phyloP scores from a whole-genome alignment of 1,140 invertebrate species.

The Drosophila oshimai region DNA sequence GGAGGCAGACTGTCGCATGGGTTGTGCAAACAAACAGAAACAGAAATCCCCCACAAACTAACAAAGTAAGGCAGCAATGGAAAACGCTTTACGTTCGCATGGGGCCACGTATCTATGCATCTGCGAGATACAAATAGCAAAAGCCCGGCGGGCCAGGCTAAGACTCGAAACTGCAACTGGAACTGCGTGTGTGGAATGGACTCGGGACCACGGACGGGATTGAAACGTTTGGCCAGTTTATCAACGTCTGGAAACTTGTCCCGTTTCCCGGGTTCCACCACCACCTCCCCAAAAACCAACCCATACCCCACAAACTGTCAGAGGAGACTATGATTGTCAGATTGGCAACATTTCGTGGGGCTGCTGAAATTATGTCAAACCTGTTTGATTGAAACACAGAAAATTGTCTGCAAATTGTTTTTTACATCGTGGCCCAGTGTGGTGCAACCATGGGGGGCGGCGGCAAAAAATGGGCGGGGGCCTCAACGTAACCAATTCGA shows the following conservation, averaged over 20 bases:
- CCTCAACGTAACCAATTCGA: slow-evolving; percentile 26
- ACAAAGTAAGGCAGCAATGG: slow-evolving; percentile 31
- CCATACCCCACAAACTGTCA: not conserved
- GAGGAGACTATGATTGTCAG: slow-evolving; percentile 14
- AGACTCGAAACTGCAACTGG: slow-evolving; percentile 30
- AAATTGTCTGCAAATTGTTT: slow-evolving; percentile 54
- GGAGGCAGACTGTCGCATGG: slow-evolving; percentile 43
- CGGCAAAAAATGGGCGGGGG: not conserved
- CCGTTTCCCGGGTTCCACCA: not conserved
- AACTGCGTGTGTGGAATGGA: slow-evolving; percentile 11
- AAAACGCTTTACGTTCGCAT: slow-evolving; percentile 36
- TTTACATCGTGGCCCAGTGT: slow-evolving; percentile 30
- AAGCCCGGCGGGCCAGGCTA: slow-evolving; percentile 16
- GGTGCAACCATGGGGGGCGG: slow-evolving; percentile 29
- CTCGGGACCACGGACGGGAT: slow-evolving; percentile 12
- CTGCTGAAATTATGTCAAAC: slow-evolving; percentile 68
- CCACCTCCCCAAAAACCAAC: not conserved
- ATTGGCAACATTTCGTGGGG: slow-evolving; percentile 33
- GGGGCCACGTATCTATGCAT: slow-evolving; percentile 21
- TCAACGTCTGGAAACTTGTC: slow-evolving; percentile 25
- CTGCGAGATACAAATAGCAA: slow-evolving; percentile 60
- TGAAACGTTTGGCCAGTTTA: slow-evolving; percentile 40
- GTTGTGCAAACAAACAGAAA: slow-evolving; percentile 69
- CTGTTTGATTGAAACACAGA: slow-evolving; percentile 52
- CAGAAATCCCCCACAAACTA: slow-evolving; percentile 26